Conservation (phyloP, 2,113 vertebrate genomes). For the Halichoerus grypus region DNA sequence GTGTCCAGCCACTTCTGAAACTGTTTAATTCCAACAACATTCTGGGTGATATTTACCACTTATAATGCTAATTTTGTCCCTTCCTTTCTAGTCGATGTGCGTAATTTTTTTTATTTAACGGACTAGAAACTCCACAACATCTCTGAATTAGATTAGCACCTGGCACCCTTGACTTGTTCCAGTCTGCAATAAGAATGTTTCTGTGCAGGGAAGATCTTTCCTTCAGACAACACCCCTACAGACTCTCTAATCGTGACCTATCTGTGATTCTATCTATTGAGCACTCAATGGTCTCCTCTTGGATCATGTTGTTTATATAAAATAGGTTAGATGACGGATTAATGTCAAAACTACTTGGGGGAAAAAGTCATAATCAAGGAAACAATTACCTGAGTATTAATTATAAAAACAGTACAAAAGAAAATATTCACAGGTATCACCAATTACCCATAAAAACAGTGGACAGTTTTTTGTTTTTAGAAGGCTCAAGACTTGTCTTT, state of each 20-base stretch:
- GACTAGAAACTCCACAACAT: background rate
- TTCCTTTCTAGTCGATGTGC: background rate
- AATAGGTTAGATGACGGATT: background rate
- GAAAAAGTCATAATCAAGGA: background rate
- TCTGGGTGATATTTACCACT: background rate
- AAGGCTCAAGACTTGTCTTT: background rate
- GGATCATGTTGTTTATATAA: background rate
- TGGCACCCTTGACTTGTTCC: background rate
- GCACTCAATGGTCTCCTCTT: accelerated
- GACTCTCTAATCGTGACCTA: accelerated
- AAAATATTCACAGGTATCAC: accelerated
- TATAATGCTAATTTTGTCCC: background rate
- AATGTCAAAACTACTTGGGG: background rate
- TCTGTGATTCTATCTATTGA: accelerated
- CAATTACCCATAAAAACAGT: background rate
- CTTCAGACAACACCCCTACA: background rate
- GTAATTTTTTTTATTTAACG: background rate
- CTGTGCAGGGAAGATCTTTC: background rate
- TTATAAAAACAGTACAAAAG: background rate
- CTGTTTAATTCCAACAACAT: background rate
- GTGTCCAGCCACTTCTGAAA: background rate
- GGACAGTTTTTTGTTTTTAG: background rate
- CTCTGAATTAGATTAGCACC: background rate
- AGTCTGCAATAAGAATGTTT: background rate
- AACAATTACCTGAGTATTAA: background rate